A percentile compares a stretch with the other conserved stretches of the same genome.
Conservation (phyloP, 2,888 invertebrate species). For the Harpalus rufipes region DNA sequence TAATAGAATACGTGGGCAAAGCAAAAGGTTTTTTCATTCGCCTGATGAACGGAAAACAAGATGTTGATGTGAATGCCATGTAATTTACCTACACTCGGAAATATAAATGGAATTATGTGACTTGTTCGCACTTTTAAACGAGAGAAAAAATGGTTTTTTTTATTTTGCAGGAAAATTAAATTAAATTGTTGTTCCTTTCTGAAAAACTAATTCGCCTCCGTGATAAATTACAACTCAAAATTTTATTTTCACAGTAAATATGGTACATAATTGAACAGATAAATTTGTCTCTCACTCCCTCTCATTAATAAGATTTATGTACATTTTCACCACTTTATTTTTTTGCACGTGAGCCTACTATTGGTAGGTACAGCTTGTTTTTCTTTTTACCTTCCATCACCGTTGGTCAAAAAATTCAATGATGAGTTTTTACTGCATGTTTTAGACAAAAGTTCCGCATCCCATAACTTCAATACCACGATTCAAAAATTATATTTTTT, state of each 20-base stretch:
- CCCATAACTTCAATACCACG: too few species aligned
- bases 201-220: neutral
- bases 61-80: conserved; percentile 36
- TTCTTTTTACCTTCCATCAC: too few species aligned
- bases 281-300: too few species aligned
- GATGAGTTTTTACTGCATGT: too few species aligned
- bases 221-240: neutral
- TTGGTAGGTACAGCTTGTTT: too few species aligned
- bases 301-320: too few species aligned
- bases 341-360: too few species aligned
- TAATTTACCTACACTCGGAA: conserved; percentile 22
- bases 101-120: conserved; percentile 18
- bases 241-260: neutral
- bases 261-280: too few species aligned
- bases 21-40: conserved; percentile 24
- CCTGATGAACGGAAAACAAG: conserved; percentile 40
- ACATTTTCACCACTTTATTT: too few species aligned
- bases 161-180: neutral
- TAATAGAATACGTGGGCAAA: conserved; percentile 37
- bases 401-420: too few species aligned
- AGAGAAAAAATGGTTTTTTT: neutral
- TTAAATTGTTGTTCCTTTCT: neutral
- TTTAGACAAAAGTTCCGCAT: too few species aligned
- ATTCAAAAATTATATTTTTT: too few species aligned
- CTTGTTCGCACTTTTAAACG: neutral